Base-by-base conservation (phyloP, 2,888 invertebrate genomes). In the Sisyra nigra region DNA sequence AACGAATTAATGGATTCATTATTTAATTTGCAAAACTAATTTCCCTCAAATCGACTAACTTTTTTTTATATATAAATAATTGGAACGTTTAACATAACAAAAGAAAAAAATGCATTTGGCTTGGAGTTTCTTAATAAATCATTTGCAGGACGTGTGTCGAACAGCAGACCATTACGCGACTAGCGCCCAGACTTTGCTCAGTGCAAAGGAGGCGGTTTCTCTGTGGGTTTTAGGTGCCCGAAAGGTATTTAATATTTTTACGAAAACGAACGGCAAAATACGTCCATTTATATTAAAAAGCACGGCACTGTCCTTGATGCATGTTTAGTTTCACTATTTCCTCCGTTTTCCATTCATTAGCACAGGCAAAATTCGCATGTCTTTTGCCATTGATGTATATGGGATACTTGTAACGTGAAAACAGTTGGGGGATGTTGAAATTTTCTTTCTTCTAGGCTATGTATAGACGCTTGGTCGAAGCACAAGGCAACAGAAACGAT, bases 181-280 rank as follows among this genome's bases (percentile, higher is more conserved):
- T 71, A 76, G 73, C 69, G 74, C 75, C 68, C 78, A 80, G 74
- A 79, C 78, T 72, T 81, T 86, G 72, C 79, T 87, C 71, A 86
- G 84, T 71, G 84, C 85, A 72, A 82, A 84, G 79, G 86, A 87
- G 79, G 87, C 87, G 73, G 82, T 87, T 74, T 84, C 86, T 69
- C 80, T 87, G 68, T 87, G 86, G 86, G 83, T 85, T 69, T 82
- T 86, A 74, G 85, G 85, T 76, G 84, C 84, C 72, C 79, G 86
- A 74, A 86, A 87, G 86, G 86, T 87, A 77, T 72, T 75, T 67
- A 60, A 66, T 53, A 42, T 29, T 15, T 13, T 19, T 10, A 19
- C 8, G 19, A 38, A 13, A 38, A 11, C 9, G 7, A 24, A 24
- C 24, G 24, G 11, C 33, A 14, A 33, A 33, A n/a, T 8, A 13